A percentile compares a stretch with the other conserved stretches of the same genome.
phyloP scores from a whole-genome alignment of 2,888 invertebrate species.

The Chloroclystis v-ata region DNA sequence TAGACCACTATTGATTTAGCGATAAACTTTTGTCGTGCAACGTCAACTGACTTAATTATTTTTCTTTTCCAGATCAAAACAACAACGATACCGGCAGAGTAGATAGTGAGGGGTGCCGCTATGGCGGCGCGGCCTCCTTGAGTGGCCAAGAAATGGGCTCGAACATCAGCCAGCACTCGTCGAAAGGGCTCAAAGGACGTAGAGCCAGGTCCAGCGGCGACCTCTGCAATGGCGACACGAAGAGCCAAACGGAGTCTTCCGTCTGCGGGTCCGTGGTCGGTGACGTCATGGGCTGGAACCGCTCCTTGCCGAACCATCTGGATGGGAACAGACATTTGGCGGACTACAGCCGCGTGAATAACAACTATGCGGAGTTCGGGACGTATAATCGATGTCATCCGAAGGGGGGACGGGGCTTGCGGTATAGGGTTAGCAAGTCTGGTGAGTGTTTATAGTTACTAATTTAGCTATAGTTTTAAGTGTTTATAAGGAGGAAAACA shows the following conservation, averaged over 20 bases:
- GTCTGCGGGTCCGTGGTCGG: slow-evolving; percentile 74
- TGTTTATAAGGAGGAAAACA: no score
- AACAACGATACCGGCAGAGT: slow-evolving; percentile 37
- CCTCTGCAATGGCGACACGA: slow-evolving; percentile 81
- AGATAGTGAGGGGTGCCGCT: slow-evolving; percentile 46
- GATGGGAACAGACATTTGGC: slow-evolving; percentile 79
- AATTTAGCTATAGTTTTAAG: no score
- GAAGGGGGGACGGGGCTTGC: slow-evolving; percentile 66
- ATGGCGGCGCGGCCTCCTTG: slow-evolving; percentile 70
- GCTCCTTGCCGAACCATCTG: slow-evolving; percentile 83
- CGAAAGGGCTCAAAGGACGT: slow-evolving; percentile 84
- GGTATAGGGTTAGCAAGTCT: slow-evolving; percentile 69
- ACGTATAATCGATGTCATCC: slow-evolving; percentile 67
- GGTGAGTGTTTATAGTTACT: slow-evolving; percentile 48
- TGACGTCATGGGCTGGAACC: slow-evolving; percentile 74
- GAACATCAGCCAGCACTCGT: slow-evolving; percentile 86
- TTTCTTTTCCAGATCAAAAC: slow-evolving; percentile 45
- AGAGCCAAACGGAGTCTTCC: slow-evolving; percentile 70
- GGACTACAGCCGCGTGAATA: slow-evolving; percentile 77
- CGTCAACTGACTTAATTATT: no score
- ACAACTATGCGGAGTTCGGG: slow-evolving; percentile 72
- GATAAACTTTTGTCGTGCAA: no score
- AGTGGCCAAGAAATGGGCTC: slow-evolving; percentile 83
- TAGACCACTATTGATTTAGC: no score
- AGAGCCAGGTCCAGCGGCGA: slow-evolving; percentile 86